Evolutionary conservation across 2,113 vertebrate species (phyloP).

Genomic region (Lichenostomus cassidix): DNA sequence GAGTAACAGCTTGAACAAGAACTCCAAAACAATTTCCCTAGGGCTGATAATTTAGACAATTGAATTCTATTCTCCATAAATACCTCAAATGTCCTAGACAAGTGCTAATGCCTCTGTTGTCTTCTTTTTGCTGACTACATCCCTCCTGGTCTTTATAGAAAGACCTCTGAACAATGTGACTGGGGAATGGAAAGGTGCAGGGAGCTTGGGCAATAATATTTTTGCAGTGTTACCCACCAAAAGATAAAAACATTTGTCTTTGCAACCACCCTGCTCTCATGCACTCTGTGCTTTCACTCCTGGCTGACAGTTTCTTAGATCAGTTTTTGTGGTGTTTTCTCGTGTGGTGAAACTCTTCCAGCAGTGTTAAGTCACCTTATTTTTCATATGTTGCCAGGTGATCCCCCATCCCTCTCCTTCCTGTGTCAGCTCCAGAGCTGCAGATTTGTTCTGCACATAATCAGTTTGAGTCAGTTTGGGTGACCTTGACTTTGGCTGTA

Average conservation of each 20-base stretch:
- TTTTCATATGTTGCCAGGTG: background rate
- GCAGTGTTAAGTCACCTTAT: background rate
- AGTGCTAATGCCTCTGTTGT: background rate
- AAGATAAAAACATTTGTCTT: background rate
- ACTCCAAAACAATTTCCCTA: slow-evolving; percentile 1
- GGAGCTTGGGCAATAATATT: background rate
- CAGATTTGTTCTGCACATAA: background rate
- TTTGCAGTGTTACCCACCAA: background rate
- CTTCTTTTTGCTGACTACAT: background rate
- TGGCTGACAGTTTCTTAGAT: background rate
- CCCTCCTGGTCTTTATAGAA: background rate
- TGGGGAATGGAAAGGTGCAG: background rate
- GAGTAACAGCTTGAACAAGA: slow-evolving; percentile 1
- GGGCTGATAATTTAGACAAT: background rate
- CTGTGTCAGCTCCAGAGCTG: background rate
- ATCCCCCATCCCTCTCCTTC: background rate
- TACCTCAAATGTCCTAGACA: background rate
- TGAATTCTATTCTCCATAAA: background rate
- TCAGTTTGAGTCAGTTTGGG: background rate
- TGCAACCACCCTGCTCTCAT: accelerated
- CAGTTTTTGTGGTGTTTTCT: background rate
- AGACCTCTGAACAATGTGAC: background rate
- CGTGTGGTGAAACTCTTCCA: background rate
- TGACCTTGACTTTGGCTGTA: slow-evolving; percentile 1
- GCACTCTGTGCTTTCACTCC: background rate